These are phyloP conservation scores for Phycodurus eques DNA, from an alignment of 2,113 vertebrate species.

Conservation along the genomic window DNA sequence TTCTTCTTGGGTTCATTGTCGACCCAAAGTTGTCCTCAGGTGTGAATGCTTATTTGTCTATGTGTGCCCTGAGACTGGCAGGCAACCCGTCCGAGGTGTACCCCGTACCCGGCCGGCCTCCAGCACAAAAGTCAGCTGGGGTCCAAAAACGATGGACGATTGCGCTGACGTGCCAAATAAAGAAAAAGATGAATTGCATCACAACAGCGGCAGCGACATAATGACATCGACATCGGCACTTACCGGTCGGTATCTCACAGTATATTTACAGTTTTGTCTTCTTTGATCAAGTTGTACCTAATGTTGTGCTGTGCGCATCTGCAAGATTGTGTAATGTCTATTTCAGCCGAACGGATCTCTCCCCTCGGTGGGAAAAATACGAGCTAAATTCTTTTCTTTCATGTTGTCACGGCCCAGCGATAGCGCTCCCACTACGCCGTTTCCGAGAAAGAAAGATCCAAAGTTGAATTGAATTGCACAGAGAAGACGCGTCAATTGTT, in stretches of 20 bases:
- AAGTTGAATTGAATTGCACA: conserved; percentile 33
- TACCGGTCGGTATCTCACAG: not conserved
- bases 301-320: conserved; percentile 2
- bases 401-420: conserved; percentile 6
- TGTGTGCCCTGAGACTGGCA: too few relatives aligned
- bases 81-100: too few relatives aligned
- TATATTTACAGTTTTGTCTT: not conserved
- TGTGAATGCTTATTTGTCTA: too few relatives aligned
- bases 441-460: conserved; percentile 25
- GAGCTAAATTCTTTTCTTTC: conserved; percentile 1
- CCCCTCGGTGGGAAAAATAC: not conserved
- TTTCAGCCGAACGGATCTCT: not conserved
- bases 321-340: conserved; percentile 2
- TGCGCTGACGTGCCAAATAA: not conserved
- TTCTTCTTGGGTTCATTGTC: too few relatives aligned
- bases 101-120: too few relatives aligned
- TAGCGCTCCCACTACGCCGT: conserved; percentile 25
- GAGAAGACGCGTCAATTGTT: conserved; percentile 34
- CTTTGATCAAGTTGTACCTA: not conserved
- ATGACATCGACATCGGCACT: not conserved
- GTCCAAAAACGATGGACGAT: not conserved
- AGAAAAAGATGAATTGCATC: not conserved
- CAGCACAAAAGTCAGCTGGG: too few relatives aligned
- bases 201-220: not conserved
- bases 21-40: too few relatives aligned